Percentiles rank a stretch among this genome's conserved stretches.
Evolutionary conservation across 2,797 vertebrate genomes (phyloP).

Genomic region (Cossypha niveicapilla): DNA sequence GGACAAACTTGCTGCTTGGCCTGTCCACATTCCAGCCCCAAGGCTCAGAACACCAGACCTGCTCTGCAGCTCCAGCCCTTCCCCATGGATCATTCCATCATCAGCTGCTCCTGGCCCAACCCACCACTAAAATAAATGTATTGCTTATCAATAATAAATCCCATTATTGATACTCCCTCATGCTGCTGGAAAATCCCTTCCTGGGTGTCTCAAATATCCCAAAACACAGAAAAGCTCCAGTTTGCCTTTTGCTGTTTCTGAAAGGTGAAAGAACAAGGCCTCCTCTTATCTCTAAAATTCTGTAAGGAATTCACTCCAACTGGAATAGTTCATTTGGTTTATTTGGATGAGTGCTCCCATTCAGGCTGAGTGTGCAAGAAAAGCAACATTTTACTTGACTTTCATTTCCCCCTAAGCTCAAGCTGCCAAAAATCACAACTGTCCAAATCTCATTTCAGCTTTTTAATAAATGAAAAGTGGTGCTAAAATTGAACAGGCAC

Average conservation of each 20-base stretch:
- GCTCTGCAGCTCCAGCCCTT: background rate
- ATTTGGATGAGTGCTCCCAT: background rate
- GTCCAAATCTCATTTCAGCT: background rate
- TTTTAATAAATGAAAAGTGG: background rate
- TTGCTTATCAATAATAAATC: background rate
- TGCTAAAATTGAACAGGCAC: background rate
- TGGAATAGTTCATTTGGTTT: background rate
- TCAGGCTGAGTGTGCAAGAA: background rate
- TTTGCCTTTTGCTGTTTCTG: background rate
- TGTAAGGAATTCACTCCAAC: background rate
- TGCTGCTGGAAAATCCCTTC: background rate
- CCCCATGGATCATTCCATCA: background rate
- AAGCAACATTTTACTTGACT: background rate
- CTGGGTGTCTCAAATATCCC: fast-evolving
- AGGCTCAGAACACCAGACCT: background rate
- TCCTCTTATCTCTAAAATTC: background rate
- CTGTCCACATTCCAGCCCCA: background rate
- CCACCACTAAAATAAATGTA: too few relatives aligned
- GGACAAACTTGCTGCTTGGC: background rate
- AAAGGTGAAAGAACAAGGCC: background rate
- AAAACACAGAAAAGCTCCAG: background rate
- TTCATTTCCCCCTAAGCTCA: background rate
- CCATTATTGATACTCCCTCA: too few relatives aligned
- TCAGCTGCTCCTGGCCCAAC: background rate
- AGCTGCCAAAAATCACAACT: background rate